Percentiles rank a stretch among this genome's conserved stretches.
These are phyloP conservation scores for Andrena chrysosceles DNA, from an alignment of 2,888 invertebrate genomes.

Conservation along the genomic window DNA sequence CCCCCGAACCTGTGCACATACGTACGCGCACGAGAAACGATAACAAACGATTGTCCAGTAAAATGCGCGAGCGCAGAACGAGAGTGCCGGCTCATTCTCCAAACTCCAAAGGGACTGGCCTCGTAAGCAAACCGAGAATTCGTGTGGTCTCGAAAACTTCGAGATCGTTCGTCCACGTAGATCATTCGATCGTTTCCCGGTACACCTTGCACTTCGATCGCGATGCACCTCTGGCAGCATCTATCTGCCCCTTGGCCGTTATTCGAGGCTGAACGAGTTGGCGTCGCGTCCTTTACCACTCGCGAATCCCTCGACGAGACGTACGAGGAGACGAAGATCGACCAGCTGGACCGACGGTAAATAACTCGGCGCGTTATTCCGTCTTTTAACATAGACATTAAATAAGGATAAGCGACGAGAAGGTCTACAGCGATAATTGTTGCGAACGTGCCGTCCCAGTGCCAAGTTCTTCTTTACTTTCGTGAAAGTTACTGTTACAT, in stretches of 20 bases:
- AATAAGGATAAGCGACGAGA: conserved; percentile 55
- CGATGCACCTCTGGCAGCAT: conserved; percentile 23
- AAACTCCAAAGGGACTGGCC: conserved; percentile 62
- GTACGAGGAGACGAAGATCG: conserved; percentile 33
- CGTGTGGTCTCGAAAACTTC: background rate
- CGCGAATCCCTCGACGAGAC: background rate
- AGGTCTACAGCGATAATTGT: conserved; percentile 56
- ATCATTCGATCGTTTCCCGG: conserved; percentile 17
- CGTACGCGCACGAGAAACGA: conserved; percentile 44
- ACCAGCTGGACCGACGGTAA: conserved; percentile 27
- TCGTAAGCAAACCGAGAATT: conserved; percentile 57
- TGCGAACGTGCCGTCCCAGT: conserved; percentile 65
- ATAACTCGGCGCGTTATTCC: conserved; percentile 58
- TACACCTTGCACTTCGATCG: conserved; percentile 25
- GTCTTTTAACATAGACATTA: conserved; percentile 60
- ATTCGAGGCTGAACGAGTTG: conserved; percentile 18
- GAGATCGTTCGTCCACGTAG: conserved; percentile 7
- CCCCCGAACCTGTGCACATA: conserved; percentile 24
- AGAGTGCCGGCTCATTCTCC: conserved; percentile 75
- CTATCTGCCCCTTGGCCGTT: conserved; percentile 4
- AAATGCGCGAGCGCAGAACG: conserved; percentile 62
- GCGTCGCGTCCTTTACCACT: conserved; percentile 15
- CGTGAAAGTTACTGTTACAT: conserved; percentile 54
- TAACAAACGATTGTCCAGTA: conserved; percentile 59
- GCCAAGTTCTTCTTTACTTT: conserved; percentile 63